These are phyloP conservation scores for Gymnosoma rotundatum DNA, from an alignment of 2,888 invertebrate species.

Conservation along the genomic window DNA sequence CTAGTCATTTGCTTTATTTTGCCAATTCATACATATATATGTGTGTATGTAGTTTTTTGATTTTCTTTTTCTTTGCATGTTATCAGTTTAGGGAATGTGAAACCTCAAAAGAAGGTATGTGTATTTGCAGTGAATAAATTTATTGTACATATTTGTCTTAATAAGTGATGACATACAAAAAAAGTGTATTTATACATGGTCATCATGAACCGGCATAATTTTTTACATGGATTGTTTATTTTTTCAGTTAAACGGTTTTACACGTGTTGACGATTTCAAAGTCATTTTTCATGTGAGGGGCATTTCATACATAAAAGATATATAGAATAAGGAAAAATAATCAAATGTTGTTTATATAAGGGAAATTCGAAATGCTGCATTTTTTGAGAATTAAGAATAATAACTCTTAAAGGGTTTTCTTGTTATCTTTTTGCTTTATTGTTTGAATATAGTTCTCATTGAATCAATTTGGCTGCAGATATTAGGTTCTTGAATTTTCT, in stretches of 20 bases:
- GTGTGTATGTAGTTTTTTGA: neutral
- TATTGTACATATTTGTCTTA: slow-evolving; percentile 25
- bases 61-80: neutral
- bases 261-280: slow-evolving; percentile 37
- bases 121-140: slow-evolving; percentile 15
- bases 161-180: neutral
- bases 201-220: slow-evolving; percentile 57
- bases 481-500: no score
- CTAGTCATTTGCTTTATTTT: slow-evolving; percentile 33
- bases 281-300: slow-evolving; percentile 29
- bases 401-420: no score
- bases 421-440: no score
- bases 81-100: slow-evolving; percentile 8
- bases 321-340: neutral
- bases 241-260: slow-evolving; percentile 4
- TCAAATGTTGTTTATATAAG: neutral
- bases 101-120: neutral
- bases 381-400: no score
- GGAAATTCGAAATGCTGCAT: no score
- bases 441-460: no score
- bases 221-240: neutral
- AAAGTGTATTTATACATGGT: neutral
- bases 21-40: slow-evolving; percentile 32
- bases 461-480: no score
- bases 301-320: neutral